phyloP scores from a whole-genome alignment of 2,797 vertebrate genomes.

The Orientallactaga sibirica region DNA sequence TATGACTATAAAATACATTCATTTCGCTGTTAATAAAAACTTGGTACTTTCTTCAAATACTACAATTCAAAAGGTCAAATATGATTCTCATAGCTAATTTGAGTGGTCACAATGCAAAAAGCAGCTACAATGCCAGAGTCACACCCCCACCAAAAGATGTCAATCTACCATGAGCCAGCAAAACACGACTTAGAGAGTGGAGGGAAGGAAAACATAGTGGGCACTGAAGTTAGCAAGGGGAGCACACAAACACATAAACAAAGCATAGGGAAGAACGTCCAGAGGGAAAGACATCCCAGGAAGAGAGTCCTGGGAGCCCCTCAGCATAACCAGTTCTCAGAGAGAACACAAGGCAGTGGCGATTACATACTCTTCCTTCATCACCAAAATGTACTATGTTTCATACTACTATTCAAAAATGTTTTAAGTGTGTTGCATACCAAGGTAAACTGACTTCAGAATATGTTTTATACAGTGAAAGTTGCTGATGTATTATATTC shows the following conservation, averaged over 20 bases:
- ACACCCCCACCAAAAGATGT: not conserved
- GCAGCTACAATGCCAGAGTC: not conserved
- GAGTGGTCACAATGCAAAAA: not conserved
- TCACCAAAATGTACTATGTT: conserved; percentile 15
- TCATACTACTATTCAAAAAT: conserved; percentile 3
- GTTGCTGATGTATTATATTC: not conserved
- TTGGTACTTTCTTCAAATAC: not conserved
- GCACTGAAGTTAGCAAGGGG: not conserved
- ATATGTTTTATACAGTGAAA: conserved; percentile 37
- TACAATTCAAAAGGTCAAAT: conserved; percentile 17
- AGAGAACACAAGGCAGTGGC: not conserved
- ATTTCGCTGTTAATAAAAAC: conserved; percentile 31
- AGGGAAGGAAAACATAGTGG: not conserved
- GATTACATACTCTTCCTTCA: not conserved
- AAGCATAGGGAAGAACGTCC: not conserved
- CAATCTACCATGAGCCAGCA: not conserved
- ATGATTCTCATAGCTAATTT: not conserved
- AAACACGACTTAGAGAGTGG: not conserved
- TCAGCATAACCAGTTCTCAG: not conserved
- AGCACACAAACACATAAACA: not conserved
- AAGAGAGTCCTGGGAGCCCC: not conserved
- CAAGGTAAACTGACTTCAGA: conserved; percentile 13
- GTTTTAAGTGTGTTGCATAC: not conserved
- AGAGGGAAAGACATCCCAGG: not conserved
- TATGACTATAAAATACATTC: conserved; percentile 26